Base-by-base conservation (phyloP, 2,888 invertebrate species). In the Clunio marinus region DNA sequence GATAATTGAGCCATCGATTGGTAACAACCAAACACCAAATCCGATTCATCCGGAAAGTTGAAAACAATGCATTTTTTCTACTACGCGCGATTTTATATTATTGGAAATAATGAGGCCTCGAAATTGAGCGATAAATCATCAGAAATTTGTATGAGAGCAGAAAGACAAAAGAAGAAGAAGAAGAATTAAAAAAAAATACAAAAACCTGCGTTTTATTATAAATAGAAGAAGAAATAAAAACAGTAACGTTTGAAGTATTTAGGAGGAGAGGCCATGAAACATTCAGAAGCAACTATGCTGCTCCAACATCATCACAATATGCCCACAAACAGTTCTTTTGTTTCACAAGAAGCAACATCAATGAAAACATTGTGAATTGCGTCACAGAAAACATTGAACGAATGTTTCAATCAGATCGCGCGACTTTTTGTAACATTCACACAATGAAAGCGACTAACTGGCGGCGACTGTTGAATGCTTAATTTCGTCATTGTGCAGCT, bases 361-460 rank as follows among this genome's bases (percentile, higher is more conserved):
- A n/a, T n/a, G n/a, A n/a, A n/a, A n/a, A n/a, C n/a, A n/a, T n/a
- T n/a, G n/a, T n/a, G n/a, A n/a, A n/a, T n/a, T n/a, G n/a, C n/a
- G n/a, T n/a, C n/a, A n/a, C n/a, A n/a, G n/a, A n/a, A n/a, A n/a
- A n/a, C n/a, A n/a, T n/a, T n/a, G n/a, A n/a, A n/a, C n/a, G n/a
- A n/a, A n/a, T n/a, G n/a, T n/a, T n/a, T n/a, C n/a, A n/a, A n/a
- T 24, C 63, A n/a, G 65, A 65, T 65, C 65, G 65, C 65, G 65
- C 65, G 65, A 65, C 65, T 65, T 65, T 63, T 65, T 65, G 20
- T 17, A 65, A 17, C 65, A 65, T 24, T 28, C 27, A 63, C 45
- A 65, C 51, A 46, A n/a, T 22, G 41, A 41, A 57, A 10, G 27
- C 22, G n/a, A 46, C 22, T 24, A 51, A 32, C 32, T 32, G 10